Evolutionary conservation across 2,113 vertebrate genomes (phyloP).

Genomic region (Oceanodroma tethys): DNA sequence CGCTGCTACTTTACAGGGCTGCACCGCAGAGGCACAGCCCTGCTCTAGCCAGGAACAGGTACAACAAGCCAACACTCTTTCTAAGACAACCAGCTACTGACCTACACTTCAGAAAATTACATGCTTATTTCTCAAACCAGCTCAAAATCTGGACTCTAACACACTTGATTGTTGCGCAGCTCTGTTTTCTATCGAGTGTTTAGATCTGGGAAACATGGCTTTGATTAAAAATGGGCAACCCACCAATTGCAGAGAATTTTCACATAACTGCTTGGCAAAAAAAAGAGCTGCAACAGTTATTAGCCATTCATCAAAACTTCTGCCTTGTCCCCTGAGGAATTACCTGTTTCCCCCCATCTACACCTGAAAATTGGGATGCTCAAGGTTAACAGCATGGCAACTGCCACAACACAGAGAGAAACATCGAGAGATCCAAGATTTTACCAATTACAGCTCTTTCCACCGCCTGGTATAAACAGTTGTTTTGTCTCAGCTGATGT

Average conservation of each 20-base stretch:
- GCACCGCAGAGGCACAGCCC: not conserved
- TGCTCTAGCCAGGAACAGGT: not conserved
- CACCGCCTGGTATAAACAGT: not conserved
- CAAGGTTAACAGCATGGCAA: not conserved
- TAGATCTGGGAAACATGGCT: slow-evolving; percentile 1
- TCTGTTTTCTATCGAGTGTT: slow-evolving; percentile 35
- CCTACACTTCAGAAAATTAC: slow-evolving; percentile 16
- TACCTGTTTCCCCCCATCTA: not conserved
- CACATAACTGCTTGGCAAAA: slow-evolving; percentile 14
- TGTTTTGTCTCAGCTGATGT: not conserved
- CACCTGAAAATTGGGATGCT: not conserved
- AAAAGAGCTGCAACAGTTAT: not conserved
- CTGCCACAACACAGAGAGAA: not conserved
- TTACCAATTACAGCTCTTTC: not conserved
- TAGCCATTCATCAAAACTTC: not conserved
- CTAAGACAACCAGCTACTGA: slow-evolving; percentile 17
- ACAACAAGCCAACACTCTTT: not conserved
- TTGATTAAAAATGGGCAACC: slow-evolving; percentile 49
- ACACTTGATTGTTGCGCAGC: not conserved
- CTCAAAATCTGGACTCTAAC: not conserved
- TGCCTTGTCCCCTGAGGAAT: not conserved
- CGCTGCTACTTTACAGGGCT: not conserved
- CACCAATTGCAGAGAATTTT: slow-evolving; percentile 32
- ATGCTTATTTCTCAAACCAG: slow-evolving; percentile 18
- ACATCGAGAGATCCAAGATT: not conserved